Evolutionary conservation across 2,888 invertebrate species (phyloP), one percentile per base, ranked within the genome.

Genomic region (Melieria omissa): DNA sequence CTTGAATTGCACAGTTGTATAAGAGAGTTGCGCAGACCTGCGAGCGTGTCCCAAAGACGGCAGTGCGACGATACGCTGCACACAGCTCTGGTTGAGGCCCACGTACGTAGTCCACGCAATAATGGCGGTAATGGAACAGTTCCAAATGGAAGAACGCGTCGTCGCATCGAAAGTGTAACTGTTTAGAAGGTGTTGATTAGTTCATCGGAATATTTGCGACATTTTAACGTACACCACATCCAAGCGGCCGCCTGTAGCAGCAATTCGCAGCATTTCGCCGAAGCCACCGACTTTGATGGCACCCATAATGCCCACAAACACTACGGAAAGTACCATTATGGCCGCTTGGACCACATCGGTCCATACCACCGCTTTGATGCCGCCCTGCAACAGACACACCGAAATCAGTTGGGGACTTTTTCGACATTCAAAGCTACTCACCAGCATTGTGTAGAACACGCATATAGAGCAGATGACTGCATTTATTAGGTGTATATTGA

Each of bases 81-180:
- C 92, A 88, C 92, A 92, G 65, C 91, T 91, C 85, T 93, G 93
- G 86, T 92, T 92, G 10, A 92, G 89, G 12, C 91, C 89, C 79
- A 92, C 91, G 79, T 91, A 90, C 0, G 90, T 88, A 7, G 90
- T 88, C 89, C 91, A 91, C 73, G 90, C 88, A 7, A 89, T 81
- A 58, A 89, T 88, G 10, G 91, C 90, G 10, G 90, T 89, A 65
- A 91, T 84, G 12, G 90, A 80, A 45, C 90, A 88, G 57, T 90
- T 89, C 90, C 92, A 93, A 12, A 92, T 86, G 0, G 92, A 90
- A 72, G 91, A 90, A 45, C 93, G 88, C 57, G 89, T 89, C 64
- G 89, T 89, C 16, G 90, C 88, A 79, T 92, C 91, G 0, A 90
- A 84, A 78, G 88, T 88, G 77, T 89, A 89, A 80, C 92, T 92